Conservation (phyloP, 2,888 invertebrate genomes). For the Steromphala cineraria region DNA sequence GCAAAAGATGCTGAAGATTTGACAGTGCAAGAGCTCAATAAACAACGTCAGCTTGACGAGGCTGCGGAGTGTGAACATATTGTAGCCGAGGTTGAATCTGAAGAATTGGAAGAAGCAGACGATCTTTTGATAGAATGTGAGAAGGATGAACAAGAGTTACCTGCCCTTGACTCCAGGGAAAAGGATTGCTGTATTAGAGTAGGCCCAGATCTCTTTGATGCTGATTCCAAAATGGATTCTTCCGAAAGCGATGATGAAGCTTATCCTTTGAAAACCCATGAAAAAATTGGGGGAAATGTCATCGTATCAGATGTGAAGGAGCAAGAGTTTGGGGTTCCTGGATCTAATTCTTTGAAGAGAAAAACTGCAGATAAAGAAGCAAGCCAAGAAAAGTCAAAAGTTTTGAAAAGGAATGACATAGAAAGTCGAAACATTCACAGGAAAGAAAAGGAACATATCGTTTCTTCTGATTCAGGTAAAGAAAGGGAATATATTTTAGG, state of each 20-base stretch:
- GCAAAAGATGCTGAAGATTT: not conserved
- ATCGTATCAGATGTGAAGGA: no score
- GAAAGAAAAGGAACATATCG: no score
- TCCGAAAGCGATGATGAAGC: conserved; percentile 14
- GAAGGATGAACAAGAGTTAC: not conserved
- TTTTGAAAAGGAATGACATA: no score
- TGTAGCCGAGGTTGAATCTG: not conserved
- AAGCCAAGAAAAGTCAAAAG: no score
- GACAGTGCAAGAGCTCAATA: not conserved
- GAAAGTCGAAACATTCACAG: no score
- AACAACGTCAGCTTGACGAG: not conserved
- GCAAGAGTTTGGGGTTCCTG: no score
- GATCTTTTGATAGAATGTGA: conserved; percentile 5
- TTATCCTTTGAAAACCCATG: no score
- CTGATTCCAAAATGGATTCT: conserved; percentile 8
- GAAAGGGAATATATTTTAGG: no score
- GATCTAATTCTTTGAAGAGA: no score
- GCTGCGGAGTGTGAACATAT: not conserved
- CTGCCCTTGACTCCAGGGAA: not conserved
- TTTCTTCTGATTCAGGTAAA: no score
- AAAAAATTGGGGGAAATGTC: no score
- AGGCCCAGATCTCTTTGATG: not conserved
- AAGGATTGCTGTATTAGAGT: not conserved
- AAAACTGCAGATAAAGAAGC: no score
- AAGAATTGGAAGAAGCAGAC: not conserved